A percentile compares a stretch with the other conserved stretches of the same genome.
Evolutionary conservation across 2,113 vertebrate genomes (phyloP).

Genomic region (Crotalus horridus): DNA sequence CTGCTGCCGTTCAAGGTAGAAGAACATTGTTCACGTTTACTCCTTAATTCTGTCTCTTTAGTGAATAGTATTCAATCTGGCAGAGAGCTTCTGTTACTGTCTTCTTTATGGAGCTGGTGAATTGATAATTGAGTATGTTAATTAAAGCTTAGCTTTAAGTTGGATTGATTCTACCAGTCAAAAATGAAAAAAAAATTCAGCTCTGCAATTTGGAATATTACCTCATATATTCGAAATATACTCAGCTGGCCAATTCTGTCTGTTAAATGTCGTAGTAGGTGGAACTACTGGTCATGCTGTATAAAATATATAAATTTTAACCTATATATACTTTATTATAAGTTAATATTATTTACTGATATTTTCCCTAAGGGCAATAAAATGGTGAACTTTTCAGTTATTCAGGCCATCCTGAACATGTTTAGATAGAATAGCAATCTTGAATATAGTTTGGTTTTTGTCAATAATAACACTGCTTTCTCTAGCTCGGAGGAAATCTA

Average conservation of each 20-base stretch:
- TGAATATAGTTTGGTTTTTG: background rate
- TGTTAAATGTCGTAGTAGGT: background rate
- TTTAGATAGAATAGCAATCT: background rate
- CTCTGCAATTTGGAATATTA: background rate
- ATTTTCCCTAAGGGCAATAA: background rate
- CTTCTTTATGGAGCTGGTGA: background rate
- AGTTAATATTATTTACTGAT: background rate
- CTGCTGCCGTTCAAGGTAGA: conserved; percentile 66
- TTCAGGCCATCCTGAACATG: background rate
- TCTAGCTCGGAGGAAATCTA: conserved; percentile 79
- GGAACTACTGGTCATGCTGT: background rate
- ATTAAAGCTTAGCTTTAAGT: background rate
- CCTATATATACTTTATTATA: background rate
- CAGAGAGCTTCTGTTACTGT: background rate
- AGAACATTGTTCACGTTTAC: conserved; percentile 18
- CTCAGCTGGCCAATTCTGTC: background rate
- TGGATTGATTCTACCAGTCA: background rate
- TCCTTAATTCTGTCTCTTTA: background rate
- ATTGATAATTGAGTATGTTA: background rate
- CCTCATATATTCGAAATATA: background rate
- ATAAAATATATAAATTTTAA: background rate
- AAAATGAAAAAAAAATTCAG: background rate
- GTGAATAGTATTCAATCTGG: background rate
- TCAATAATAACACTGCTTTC: conserved; percentile 5
- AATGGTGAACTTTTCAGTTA: background rate